Conservation (phyloP, 1,140 invertebrate species). For the Hylyphantes graminicola region DNA sequence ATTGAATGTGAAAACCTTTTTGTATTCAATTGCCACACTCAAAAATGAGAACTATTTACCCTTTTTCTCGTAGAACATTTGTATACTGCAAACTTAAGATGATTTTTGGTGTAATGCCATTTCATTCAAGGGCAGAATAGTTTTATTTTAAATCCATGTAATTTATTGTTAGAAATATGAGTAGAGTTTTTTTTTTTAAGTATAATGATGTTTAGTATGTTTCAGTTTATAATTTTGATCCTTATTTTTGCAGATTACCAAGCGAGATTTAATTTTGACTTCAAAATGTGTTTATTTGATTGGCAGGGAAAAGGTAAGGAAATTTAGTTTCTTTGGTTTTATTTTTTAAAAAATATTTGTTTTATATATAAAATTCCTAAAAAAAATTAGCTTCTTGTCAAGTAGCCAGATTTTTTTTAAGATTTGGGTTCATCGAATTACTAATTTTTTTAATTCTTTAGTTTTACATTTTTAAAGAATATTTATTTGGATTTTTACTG, state of each 20-base stretch:
- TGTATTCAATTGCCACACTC: too few species aligned
- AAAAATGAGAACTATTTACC: too few species aligned
- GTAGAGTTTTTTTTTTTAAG: neutral
- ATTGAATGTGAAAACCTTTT: too few species aligned
- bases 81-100: too few species aligned
- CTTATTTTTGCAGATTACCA: constrained; percentile 67
- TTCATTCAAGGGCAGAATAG: too few species aligned
- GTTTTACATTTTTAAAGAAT: neutral
- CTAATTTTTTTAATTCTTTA: neutral
- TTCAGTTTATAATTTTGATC: neutral
- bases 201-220: too few species aligned
- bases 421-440: neutral
- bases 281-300: constrained; percentile 74
- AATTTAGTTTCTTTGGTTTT: neutral
- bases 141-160: too few species aligned
- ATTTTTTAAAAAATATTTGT: neutral
- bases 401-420: too few species aligned
- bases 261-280: constrained; percentile 78
- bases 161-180: too few species aligned
- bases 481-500: neutral
- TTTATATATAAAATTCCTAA: neutral
- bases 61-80: too few species aligned
- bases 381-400: too few species aligned
- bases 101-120: too few species aligned
- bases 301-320: constrained; percentile 70